Evolutionary conservation across 2,797 vertebrate genomes (phyloP), one percentile per base, ranked within the genome.

Genomic region (Cetoscarus ocellatus): DNA sequence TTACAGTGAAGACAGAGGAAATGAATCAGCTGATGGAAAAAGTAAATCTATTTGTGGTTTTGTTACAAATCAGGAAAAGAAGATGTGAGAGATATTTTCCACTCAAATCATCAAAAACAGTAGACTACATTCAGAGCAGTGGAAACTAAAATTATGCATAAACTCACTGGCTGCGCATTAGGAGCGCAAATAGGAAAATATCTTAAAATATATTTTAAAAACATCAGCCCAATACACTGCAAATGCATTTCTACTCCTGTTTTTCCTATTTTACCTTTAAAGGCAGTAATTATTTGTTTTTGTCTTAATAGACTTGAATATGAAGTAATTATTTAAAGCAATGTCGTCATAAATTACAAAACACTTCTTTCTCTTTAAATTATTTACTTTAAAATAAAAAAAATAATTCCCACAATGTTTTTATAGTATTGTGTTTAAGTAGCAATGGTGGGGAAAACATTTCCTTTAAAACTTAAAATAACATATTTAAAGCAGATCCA

Each of bases 1-100:
- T 51, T 38, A 61, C 6, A 36, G 17, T 13, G 0, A 1, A 42
- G 49, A 47, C 5, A 38, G 27, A 62, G 10, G 17, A 57, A 44
- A 47, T 45, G 44, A 6, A 18, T 61, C 34, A 63, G 52, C 34
- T 44, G 0, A 34, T 34, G 38, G 61, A 61, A 69, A 54, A 67
- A 45, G 36, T 27, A 42, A 14, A 67, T 17, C 10, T 6, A 17
- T n/a, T n/a, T 59, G 7, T 52, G 34, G 4, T 40, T 44, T 13
- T 44, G 5, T 19, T n/a, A 18, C 14, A 62, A 3, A 3, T 10
- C 6, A 13, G 6, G 17, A 55, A 74, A 50, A 27, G 15, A 35
- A 39, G 8, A 63, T 10, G 10, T 8, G 1, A 61, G 13, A 45
- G 17, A 11, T 2, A 49, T 60, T 61, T 67, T 80, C 53, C 40